Evolutionary conservation across 2,797 vertebrate species (phyloP).

Genomic region (Staurois parvus): DNA sequence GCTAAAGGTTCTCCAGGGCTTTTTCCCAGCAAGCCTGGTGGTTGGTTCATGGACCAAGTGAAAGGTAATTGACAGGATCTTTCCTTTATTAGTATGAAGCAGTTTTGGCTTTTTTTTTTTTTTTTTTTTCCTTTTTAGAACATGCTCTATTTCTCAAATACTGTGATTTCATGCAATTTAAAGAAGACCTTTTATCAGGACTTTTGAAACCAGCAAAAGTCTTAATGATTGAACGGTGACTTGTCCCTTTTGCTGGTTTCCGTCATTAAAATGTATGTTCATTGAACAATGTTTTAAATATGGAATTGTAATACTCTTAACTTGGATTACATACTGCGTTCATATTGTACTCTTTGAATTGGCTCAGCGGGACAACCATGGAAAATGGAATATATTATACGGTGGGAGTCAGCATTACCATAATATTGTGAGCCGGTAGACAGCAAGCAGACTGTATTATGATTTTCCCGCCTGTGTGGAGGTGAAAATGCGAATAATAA

Average conservation of each 20-base stretch:
- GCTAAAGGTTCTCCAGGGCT: too few relatives aligned
- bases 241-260: slow-evolving; percentile 21
- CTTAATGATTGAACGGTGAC: slow-evolving; percentile 24
- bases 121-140: not conserved
- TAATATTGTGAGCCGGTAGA: slow-evolving; percentile 28
- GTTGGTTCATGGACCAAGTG: too few relatives aligned
- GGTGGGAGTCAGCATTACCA: slow-evolving; percentile 35
- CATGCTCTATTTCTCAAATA: not conserved
- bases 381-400: slow-evolving; percentile 45
- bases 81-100: not conserved
- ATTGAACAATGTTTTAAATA: slow-evolving; percentile 32
- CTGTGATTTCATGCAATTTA: slow-evolving; percentile 20
- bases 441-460: not conserved
- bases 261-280: slow-evolving; percentile 34
- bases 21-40: too few relatives aligned
- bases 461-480: not conserved
- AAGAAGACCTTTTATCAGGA: slow-evolving; percentile 3
- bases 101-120: not conserved
- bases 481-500: slow-evolving; percentile 4
- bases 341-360: slow-evolving; percentile 44
- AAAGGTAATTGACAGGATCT: too few relatives aligned
- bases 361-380: slow-evolving; percentile 16
- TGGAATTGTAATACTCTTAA: slow-evolving; percentile 41
- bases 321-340: slow-evolving; percentile 21
- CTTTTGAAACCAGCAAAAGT: slow-evolving; percentile 26